Base-by-base conservation (phyloP, 2,888 invertebrate genomes). In the Leuctra nigra region DNA sequence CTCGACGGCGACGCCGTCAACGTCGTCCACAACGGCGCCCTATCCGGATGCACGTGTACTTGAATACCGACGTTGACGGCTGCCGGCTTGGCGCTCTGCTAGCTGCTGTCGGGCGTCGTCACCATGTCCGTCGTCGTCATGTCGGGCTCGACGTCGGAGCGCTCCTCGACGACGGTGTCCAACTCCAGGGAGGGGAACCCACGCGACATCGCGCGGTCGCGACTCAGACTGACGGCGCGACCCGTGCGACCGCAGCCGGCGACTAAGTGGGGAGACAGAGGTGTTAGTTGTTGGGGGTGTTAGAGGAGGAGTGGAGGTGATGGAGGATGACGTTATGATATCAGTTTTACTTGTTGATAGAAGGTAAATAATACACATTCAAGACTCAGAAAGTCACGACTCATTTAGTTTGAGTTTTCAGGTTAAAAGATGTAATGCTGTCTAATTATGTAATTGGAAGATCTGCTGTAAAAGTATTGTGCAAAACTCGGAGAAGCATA, bases 161-260 rank as follows among this genome's bases (percentile, higher is more conserved):
- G 80, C 67, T 90, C 90, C 68, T 91, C 91, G 22, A 90, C 77
- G 22, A 91, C 91, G 0, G 90, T 90, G 70, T 89, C 90, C 63
- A 91, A 77, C 68, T 91, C 90, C 52, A 88, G 73, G 1, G 86
- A 81, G 29, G 88, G 86, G 66, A 86, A 85, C n/a, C 84, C 81
- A 48, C 87, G 77, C 36, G 86, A 86, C 64, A 86, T 77, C 53
- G 85, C 78, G 66, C 83, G 74, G 68, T 83, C 83, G 64, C 80
- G 79, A 36, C 79, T 76, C 62, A 83, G 70, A 61, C 81, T 80
- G 67, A 82, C 77, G 60, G 81, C 79, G 69, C 81, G 72, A 64
- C 77, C 72, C 61, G 80, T 77, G 36, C 69, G 68, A 35, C 60
- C 62, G 39, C 53, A 44, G 25, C 61, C 47, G 11, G 50, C 29